Evolutionary conservation across 1,140 invertebrate species (phyloP).

Genomic region (Chlorops oryzae): DNA sequence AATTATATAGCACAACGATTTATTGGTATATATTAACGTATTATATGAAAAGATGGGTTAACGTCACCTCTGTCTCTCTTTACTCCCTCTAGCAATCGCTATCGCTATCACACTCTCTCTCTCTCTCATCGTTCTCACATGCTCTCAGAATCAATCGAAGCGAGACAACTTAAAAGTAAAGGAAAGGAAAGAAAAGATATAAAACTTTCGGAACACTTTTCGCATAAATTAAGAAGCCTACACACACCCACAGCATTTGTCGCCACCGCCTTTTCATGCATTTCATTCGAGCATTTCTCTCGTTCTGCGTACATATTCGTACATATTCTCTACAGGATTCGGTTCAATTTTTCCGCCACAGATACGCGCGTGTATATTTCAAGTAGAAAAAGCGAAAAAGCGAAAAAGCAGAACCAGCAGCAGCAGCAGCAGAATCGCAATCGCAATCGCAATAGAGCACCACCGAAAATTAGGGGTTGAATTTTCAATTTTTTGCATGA

Average conservation of each 20-base stretch:
- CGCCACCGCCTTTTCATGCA: too few relatives aligned
- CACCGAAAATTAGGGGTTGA: too few relatives aligned
- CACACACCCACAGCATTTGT: background rate
- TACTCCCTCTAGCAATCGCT: background rate
- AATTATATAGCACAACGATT: background rate
- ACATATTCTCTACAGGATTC: conserved; percentile 27
- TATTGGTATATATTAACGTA: conserved; percentile 6
- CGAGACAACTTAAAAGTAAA: background rate
- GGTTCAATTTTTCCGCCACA: conserved; percentile 27
- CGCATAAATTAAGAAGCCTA: background rate
- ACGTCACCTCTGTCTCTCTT: too few relatives aligned
- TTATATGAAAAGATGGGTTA: conserved; percentile 15
- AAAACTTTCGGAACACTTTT: too few relatives aligned
- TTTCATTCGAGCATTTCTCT: background rate
- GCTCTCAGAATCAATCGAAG: background rate
- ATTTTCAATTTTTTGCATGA: too few relatives aligned
- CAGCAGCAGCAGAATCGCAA: too few relatives aligned
- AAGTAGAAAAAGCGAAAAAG: background rate
- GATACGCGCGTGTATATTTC: background rate
- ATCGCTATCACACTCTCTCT: background rate
- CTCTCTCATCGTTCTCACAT: background rate
- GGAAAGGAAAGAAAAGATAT: too few relatives aligned
- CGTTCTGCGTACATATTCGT: background rate
- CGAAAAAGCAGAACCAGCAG: conserved; percentile 26
- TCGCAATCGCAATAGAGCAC: too few relatives aligned